Percentiles rank a stretch among this genome's conserved stretches.
Conservation (phyloP, 2,888 invertebrate species). For the Papilio protenor region DNA sequence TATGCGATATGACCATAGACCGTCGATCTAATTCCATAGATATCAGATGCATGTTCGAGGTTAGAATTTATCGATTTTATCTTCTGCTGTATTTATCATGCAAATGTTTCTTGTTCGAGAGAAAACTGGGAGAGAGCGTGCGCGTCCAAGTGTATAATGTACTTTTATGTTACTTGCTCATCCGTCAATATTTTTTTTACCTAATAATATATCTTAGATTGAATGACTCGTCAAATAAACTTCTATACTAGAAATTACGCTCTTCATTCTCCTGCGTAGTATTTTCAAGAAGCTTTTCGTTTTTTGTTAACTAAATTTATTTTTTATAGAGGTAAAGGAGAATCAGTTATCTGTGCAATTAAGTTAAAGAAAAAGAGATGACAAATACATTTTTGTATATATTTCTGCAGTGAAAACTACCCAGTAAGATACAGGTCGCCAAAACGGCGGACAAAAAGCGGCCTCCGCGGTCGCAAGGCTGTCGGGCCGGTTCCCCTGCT, state of each 20-base stretch:
- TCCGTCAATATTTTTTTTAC: constrained; percentile 25
- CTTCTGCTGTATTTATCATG: constrained; percentile 71
- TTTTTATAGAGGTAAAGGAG: background rate
- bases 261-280: background rate
- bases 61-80: constrained; percentile 62
- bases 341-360: background rate
- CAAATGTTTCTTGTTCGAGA: constrained; percentile 75
- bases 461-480: constrained; percentile 67
- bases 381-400: constrained; percentile 44
- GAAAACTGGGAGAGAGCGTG: constrained; percentile 78
- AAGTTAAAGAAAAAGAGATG: background rate
- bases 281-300: background rate
- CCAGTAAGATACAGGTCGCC: constrained; percentile 50
- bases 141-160: constrained; percentile 64
- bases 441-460: constrained; percentile 65
- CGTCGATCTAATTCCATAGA: constrained; percentile 50
- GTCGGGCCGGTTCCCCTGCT: constrained; percentile 64
- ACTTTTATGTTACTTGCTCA: constrained; percentile 42
- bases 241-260: too few species aligned
- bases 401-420: background rate
- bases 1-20: constrained; percentile 23
- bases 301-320: background rate
- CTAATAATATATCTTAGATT: background rate
- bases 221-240: background rate
- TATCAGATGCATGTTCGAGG: constrained; percentile 51